Conservation (phyloP, 30 jellyfish, hydroid and myxozoan genomes). For the Nemopilema nomurai region DNA sequence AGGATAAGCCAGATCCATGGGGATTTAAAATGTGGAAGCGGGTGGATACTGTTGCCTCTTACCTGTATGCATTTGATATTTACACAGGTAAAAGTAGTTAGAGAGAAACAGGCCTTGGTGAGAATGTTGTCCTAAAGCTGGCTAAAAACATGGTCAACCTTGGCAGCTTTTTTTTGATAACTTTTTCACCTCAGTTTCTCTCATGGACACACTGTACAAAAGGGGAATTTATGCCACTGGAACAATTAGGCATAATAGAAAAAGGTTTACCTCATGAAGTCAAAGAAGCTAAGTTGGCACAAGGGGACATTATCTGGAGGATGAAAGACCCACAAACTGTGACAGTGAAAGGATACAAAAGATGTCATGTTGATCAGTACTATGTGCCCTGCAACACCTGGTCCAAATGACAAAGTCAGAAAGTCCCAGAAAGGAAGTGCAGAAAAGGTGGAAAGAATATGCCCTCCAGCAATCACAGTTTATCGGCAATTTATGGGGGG, state of each 20-base stretch:
- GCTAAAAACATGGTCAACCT: slow-evolving; percentile 16
- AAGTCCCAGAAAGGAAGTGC: slow-evolving; percentile 3
- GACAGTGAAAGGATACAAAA: background rate
- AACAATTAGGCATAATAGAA: background rate
- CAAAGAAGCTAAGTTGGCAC: background rate
- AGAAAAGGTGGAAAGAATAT: background rate
- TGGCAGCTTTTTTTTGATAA: background rate
- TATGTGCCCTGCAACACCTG: slow-evolving; percentile 2
- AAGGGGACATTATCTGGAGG: slow-evolving; percentile 5
- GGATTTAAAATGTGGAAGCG: slow-evolving; percentile 26
- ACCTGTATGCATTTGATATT: slow-evolving; percentile 5
- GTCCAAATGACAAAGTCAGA: background rate
- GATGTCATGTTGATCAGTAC: slow-evolving; percentile 5
- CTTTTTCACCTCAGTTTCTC: background rate
- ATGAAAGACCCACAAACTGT: slow-evolving; percentile 8
- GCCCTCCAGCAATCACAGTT: slow-evolving; percentile 8
- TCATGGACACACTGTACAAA: background rate
- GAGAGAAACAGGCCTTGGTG: slow-evolving; percentile 15
- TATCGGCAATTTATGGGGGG: slow-evolving; percentile 9
- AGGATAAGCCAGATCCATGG: slow-evolving; percentile 16
- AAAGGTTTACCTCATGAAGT: background rate
- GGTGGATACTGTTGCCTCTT: background rate
- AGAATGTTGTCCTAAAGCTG: slow-evolving; percentile 22
- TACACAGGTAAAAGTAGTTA: background rate
- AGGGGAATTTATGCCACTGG: background rate